These are phyloP conservation scores for Orientallactaga sibirica DNA, from an alignment of 2,797 vertebrate genomes.

Conservation along the genomic window DNA sequence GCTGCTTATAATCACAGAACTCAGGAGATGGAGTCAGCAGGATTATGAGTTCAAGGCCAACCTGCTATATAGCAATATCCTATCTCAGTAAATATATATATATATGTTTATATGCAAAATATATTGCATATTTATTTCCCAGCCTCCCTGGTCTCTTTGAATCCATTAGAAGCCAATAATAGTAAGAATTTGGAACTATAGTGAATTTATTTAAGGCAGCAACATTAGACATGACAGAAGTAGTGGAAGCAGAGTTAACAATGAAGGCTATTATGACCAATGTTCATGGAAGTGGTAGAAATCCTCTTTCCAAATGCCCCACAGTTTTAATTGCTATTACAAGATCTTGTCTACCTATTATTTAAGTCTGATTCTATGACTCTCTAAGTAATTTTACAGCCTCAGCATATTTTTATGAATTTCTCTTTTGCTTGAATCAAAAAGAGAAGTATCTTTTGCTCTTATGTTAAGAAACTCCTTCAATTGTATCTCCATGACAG, in stretches of 20 bases:
- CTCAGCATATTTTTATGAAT: not conserved
- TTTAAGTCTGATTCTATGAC: not conserved
- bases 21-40: not conserved
- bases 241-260: not conserved
- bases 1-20: too few species aligned
- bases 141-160: not conserved
- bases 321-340: not conserved
- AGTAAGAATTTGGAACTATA: not conserved
- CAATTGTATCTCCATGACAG: not conserved
- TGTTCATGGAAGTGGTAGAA: conserved; percentile 32
- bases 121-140: conserved; percentile 4
- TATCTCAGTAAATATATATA: not conserved
- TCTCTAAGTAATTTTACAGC: conserved; percentile 5
- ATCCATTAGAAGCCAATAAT: not conserved
- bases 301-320: not conserved
- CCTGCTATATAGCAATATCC: not conserved
- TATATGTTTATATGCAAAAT: conserved; percentile 25
- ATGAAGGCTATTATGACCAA: not conserved
- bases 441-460: not conserved
- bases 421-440: conserved; percentile 40
- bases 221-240: not conserved
- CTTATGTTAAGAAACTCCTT: conserved; percentile 28
- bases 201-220: not conserved
- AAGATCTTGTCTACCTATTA: conserved; percentile 25
- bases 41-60: not conserved